A percentile compares a stretch with the other conserved stretches of the same genome.
These are phyloP conservation scores for Disparrhopalites patrizii DNA, from an alignment of 2,888 invertebrate species.

Conservation along the genomic window DNA sequence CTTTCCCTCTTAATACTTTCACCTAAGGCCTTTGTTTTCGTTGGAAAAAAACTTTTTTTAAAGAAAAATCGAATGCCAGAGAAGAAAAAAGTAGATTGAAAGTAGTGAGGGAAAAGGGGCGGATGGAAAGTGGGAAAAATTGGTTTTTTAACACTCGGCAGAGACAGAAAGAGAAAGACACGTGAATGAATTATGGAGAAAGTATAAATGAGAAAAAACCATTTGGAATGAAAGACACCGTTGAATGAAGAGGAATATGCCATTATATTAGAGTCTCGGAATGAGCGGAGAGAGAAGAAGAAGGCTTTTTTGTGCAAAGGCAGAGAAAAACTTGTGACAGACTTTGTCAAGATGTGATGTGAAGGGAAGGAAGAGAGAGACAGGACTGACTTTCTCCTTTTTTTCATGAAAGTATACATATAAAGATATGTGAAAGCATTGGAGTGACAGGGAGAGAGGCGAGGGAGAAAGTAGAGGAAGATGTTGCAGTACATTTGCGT, in stretches of 20 bases:
- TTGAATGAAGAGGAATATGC: neutral
- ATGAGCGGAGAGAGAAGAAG: neutral
- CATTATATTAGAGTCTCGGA: neutral
- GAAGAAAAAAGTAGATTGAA: too few relatives aligned
- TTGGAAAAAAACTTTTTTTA: too few relatives aligned
- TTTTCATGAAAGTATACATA: too few relatives aligned
- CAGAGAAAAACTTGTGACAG: neutral
- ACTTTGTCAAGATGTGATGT: too few relatives aligned
- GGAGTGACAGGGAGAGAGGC: neutral
- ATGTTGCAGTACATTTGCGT: constrained; percentile 4
- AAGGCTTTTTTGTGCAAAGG: neutral
- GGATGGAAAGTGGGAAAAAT: too few relatives aligned
- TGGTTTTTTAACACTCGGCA: neutral
- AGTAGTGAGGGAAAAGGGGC: too few relatives aligned
- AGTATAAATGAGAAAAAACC: too few relatives aligned
- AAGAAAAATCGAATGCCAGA: too few relatives aligned
- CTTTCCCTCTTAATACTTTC: too few relatives aligned
- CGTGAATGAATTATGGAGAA: too few relatives aligned
- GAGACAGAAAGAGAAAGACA: neutral
- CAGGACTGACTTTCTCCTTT: neutral
- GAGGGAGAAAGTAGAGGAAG: neutral
- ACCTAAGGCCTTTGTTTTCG: too few relatives aligned
- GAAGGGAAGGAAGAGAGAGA: neutral
- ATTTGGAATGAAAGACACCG: neutral
- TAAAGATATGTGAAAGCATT: too few relatives aligned